Conservation (phyloP, 2,113 vertebrate genomes). For the Otocyon megalotis region DNA sequence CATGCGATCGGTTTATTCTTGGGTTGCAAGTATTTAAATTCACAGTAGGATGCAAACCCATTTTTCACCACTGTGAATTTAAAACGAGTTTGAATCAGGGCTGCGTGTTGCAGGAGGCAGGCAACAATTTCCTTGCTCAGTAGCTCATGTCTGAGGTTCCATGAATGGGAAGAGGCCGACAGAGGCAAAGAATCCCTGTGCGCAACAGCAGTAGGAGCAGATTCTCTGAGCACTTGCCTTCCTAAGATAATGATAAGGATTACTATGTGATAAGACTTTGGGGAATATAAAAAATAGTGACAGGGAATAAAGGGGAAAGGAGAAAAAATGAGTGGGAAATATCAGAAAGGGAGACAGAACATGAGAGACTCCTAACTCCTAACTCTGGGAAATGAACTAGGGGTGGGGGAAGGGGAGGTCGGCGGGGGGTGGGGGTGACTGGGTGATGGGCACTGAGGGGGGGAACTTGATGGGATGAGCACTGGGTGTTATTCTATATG, state of each 20-base stretch:
- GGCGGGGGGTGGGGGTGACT: too few relatives aligned
- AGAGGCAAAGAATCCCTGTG: background rate
- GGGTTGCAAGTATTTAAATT: slow-evolving; percentile 90
- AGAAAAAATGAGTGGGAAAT: too few relatives aligned
- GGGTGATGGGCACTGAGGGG: too few relatives aligned
- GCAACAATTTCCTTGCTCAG: slow-evolving; percentile 66
- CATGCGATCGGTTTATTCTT: slow-evolving; percentile 87
- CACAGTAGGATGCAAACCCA: slow-evolving; percentile 87
- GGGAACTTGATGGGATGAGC: too few relatives aligned
- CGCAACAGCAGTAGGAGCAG: background rate
- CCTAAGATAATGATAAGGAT: background rate
- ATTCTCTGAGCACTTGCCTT: background rate
- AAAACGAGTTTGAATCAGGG: slow-evolving; percentile 83
- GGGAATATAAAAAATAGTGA: too few relatives aligned
- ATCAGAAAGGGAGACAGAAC: too few relatives aligned
- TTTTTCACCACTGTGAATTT: slow-evolving; percentile 89
- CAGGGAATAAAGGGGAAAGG: too few relatives aligned
- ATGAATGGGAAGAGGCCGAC: slow-evolving; percentile 33
- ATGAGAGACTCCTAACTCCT: too few relatives aligned
- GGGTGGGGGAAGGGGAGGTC: too few relatives aligned
- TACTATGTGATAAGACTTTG: background rate
- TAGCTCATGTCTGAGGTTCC: slow-evolving; percentile 45
- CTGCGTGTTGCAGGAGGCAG: slow-evolving; percentile 68
- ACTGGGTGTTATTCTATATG: too few relatives aligned
- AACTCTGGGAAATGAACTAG: too few relatives aligned